Conservation (phyloP, 2,113 vertebrate species). For the Nyctereutes procyonoides region DNA sequence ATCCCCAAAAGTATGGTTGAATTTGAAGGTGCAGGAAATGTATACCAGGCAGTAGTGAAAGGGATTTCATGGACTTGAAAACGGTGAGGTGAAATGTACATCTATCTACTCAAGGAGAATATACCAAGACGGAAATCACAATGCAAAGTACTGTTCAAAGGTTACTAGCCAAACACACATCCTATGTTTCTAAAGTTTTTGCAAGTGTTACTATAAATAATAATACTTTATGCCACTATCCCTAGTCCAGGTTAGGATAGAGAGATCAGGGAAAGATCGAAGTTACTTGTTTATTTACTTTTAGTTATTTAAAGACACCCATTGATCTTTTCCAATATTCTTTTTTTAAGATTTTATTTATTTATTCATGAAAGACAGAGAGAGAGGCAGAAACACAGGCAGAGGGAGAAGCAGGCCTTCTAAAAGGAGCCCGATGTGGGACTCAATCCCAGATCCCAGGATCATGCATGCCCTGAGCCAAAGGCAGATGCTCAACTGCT, state of each 20-base stretch:
- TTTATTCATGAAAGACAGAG: too few relatives aligned
- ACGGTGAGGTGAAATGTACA: neutral
- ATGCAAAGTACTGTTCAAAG: neutral
- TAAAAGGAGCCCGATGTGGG: too few relatives aligned
- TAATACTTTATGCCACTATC: neutral
- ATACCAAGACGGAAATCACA: neutral
- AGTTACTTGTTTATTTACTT: neutral
- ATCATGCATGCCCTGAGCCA: too few relatives aligned
- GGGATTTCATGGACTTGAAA: neutral
- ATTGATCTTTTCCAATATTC: slow-evolving; percentile 38
- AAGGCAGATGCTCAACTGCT: too few relatives aligned
- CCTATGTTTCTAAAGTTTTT: neutral
- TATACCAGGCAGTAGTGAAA: neutral
- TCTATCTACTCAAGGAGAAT: neutral
- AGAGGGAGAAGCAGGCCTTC: too few relatives aligned
- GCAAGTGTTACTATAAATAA: neutral
- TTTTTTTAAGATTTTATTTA: neutral
- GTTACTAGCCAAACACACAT: neutral
- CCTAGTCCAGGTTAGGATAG: neutral
- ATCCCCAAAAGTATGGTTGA: neutral
- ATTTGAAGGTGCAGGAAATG: neutral
- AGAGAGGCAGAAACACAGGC: too few relatives aligned
- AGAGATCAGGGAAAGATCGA: neutral
- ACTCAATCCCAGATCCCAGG: too few relatives aligned
- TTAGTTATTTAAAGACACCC: neutral